These are phyloP conservation scores for Pachypeltis micranthus DNA, from an alignment of 1,140 invertebrate genomes.

Conservation along the genomic window DNA sequence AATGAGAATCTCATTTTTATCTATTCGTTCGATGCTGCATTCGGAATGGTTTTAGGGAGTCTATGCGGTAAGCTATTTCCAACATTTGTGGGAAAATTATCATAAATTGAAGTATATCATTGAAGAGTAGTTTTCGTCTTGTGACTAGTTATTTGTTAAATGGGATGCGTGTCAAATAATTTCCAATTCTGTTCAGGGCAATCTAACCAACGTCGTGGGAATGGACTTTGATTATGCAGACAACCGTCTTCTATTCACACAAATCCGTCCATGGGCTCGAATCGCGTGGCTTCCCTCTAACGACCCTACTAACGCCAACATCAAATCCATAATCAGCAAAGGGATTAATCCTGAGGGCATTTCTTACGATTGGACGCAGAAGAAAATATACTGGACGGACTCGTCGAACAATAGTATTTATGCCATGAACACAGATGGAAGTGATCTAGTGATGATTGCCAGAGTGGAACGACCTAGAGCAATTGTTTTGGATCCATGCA, in stretches of 20 bases:
- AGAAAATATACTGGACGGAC: slow-evolving; percentile 96
- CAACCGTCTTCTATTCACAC: slow-evolving; percentile 76
- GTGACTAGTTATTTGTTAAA: no score
- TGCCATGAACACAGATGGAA: slow-evolving; percentile 82
- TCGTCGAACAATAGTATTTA: slow-evolving; percentile 88
- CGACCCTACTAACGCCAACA: slow-evolving; percentile 45
- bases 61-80: no score
- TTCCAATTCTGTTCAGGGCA: slow-evolving; percentile 49
- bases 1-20: no score
- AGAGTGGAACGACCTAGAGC: slow-evolving; percentile 84
- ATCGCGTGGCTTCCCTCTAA: slow-evolving; percentile 67
- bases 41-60: no score
- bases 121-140: no score
- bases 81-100: no score
- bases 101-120: no score
- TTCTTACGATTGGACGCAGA: slow-evolving; percentile 92
- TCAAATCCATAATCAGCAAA: slow-evolving; percentile 63
- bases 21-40: no score
- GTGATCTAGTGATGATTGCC: slow-evolving; percentile 84
- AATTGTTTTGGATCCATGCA: slow-evolving; percentile 93
- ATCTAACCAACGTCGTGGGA: slow-evolving; percentile 91
- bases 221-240: slow-evolving; percentile 90
- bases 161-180: no score
- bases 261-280: slow-evolving; percentile 79
- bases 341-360: slow-evolving; percentile 90